Conservation (phyloP, 2,888 invertebrate genomes). For the Synergus itoensis region DNA sequence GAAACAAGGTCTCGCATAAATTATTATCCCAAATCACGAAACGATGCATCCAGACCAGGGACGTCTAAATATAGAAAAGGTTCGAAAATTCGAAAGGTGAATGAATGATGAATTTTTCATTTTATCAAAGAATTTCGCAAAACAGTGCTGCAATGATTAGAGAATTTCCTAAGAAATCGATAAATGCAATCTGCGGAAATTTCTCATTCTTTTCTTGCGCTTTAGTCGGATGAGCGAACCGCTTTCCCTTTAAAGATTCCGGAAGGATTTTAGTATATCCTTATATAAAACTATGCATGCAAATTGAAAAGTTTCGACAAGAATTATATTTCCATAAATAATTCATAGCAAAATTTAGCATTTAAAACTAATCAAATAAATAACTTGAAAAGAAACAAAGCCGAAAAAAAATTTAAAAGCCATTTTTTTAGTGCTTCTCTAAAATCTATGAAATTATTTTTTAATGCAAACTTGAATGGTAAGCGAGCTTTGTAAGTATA, state of each 20-base stretch:
- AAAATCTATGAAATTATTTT: background rate
- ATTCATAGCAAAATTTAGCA: background rate
- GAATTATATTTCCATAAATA: background rate
- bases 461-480: background rate
- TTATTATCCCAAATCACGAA: background rate
- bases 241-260: slow-evolving; percentile 36
- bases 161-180: slow-evolving; percentile 6
- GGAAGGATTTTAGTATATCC: slow-evolving; percentile 8
- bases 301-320: background rate
- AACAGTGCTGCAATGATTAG: background rate
- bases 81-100: background rate
- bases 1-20: background rate
- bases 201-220: slow-evolving; percentile 17
- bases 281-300: background rate
- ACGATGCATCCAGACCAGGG: background rate
- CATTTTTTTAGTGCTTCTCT: too few species aligned
- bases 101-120: background rate
- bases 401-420: too few species aligned
- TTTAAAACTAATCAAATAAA: background rate
- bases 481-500: background rate
- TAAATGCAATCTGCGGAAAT: slow-evolving; percentile 10
- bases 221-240: slow-evolving; percentile 32
- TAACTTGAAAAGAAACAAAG: too few species aligned
- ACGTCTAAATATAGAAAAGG: background rate
- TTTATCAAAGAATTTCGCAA: background rate